Conservation (phyloP, 1,140 invertebrate species). For the Augochlora pura region DNA sequence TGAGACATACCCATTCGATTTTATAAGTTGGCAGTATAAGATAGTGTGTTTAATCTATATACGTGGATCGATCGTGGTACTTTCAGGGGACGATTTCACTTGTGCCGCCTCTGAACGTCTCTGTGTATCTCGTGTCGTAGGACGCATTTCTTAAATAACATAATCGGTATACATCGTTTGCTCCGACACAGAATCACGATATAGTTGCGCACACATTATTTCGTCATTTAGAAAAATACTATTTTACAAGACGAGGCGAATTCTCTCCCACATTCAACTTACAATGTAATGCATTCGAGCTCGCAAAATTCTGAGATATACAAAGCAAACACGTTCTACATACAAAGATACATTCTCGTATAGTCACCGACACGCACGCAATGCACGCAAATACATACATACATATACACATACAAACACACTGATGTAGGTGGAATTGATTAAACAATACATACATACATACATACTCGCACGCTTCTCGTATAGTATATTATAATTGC, state of each 20-base stretch:
- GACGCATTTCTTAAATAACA: slow-evolving; percentile 19
- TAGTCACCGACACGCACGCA: slow-evolving; percentile 1
- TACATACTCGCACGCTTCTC: slow-evolving; percentile 6
- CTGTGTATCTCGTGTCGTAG: slow-evolving; percentile 17
- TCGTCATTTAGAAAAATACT: slow-evolving; percentile 78
- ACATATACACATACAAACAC: not conserved
- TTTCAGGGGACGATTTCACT: slow-evolving; percentile 17
- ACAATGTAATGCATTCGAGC: slow-evolving; percentile 46
- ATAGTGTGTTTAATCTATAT: slow-evolving; percentile 59
- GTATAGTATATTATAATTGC: slow-evolving; percentile 50
- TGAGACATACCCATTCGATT: slow-evolving; percentile 34
- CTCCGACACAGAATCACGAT: slow-evolving; percentile 13
- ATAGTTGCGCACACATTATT: slow-evolving; percentile 50
- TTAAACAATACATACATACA: slow-evolving; percentile 28
- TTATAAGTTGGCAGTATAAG: slow-evolving; percentile 59
- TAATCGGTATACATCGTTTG: not conserved
- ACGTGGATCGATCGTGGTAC: slow-evolving; percentile 47
- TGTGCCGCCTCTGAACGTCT: not conserved
- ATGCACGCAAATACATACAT: no score
- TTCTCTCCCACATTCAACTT: slow-evolving; percentile 40
- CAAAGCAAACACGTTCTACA: slow-evolving; percentile 41
- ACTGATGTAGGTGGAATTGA: slow-evolving; percentile 17
- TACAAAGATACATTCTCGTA: slow-evolving; percentile 24
- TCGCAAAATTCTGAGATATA: slow-evolving; percentile 49
- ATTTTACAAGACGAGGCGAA: slow-evolving; percentile 72